Evolutionary conservation across 2,113 vertebrate genomes (phyloP).

Genomic region (Oostethus manadensis): DNA sequence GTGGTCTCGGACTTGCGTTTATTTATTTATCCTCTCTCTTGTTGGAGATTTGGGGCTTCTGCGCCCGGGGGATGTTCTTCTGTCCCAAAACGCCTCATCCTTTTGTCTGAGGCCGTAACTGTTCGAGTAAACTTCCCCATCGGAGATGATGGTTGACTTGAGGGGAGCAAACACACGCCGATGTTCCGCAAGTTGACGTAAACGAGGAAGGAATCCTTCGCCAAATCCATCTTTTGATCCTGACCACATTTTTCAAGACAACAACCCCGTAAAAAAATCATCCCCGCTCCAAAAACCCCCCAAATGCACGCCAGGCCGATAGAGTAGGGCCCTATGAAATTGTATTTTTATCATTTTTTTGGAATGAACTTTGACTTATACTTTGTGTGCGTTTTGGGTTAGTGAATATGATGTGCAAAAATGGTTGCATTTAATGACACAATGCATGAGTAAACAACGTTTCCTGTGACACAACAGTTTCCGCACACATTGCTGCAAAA

Average conservation of each 20-base stretch:
- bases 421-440: no score
- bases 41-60: conserved; percentile 56
- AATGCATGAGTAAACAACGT: no score
- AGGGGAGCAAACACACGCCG: conserved; percentile 66
- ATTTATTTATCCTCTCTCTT: conserved; percentile 61
- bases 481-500: no score
- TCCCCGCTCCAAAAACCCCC: no score
- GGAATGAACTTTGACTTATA: no score
- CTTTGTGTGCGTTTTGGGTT: no score
- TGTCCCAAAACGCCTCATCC: conserved; percentile 63
- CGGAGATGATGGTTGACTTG: conserved; percentile 76
- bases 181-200: conserved; percentile 52
- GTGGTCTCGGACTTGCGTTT: conserved; percentile 50
- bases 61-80: conserved; percentile 62
- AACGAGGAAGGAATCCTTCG: conserved; percentile 24
- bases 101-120: conserved; percentile 54
- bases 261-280: not conserved
- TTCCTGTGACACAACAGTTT: no score
- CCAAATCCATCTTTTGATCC: conserved; percentile 21
- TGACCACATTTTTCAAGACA: not conserved
- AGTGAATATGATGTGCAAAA: no score
- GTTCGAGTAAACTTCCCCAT: conserved; percentile 68
- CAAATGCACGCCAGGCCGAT: no score
- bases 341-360: no score
- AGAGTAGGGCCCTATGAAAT: no score